Evolutionary conservation across 2,888 invertebrate genomes (phyloP).

Genomic region (Meghimatium bilineatum): DNA sequence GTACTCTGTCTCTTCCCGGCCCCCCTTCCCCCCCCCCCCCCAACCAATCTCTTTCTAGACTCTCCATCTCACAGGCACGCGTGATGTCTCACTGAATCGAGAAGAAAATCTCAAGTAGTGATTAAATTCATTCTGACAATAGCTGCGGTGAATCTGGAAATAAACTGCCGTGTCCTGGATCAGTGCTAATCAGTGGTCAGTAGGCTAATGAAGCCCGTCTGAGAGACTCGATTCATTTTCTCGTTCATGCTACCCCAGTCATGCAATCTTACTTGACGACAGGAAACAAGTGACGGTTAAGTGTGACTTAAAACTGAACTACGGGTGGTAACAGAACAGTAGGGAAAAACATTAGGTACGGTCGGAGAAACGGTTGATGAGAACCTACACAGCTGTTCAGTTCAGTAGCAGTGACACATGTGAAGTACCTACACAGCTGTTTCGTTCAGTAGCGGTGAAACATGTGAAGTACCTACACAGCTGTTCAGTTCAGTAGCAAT

Average conservation of each 20-base stretch:
- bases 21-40: neutral
- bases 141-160: too few relatives aligned
- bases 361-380: too few relatives aligned
- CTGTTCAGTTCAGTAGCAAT: too few relatives aligned
- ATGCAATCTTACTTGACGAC: neutral
- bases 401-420: too few relatives aligned
- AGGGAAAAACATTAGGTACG: too few relatives aligned
- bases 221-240: neutral
- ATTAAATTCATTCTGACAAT: neutral
- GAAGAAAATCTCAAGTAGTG: neutral
- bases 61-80: neutral
- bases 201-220: neutral
- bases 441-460: too few relatives aligned
- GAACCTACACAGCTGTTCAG: too few relatives aligned
- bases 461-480: too few relatives aligned
- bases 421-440: too few relatives aligned
- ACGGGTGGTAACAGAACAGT: neutral
- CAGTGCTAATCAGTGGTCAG: neutral
- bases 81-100: too few relatives aligned
- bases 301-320: neutral
- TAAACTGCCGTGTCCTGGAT: neutral
- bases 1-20: neutral
- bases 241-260: neutral
- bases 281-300: neutral
- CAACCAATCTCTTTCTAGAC: neutral